phyloP scores from a whole-genome alignment of 92 coral and sea anemone genomes.

The Bergia sp. region DNA sequence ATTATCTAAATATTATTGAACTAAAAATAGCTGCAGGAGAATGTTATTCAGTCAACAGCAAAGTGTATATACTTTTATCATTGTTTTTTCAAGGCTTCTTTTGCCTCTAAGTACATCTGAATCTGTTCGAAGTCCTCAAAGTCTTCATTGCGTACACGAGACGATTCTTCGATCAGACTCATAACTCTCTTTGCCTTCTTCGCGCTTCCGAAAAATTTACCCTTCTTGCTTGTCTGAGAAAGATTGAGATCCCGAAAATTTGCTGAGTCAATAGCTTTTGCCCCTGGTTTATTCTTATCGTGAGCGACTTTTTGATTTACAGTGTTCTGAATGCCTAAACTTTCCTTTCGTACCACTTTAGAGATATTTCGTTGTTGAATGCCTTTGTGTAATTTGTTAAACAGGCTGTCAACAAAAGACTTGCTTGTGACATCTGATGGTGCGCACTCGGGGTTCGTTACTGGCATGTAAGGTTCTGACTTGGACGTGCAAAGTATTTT shows the following conservation, averaged over 20 bases:
- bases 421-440: not conserved
- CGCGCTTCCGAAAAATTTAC: not conserved
- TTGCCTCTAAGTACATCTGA: conserved; percentile 50
- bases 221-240: not conserved
- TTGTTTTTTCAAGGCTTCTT: conserved; percentile 39
- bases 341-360: not conserved
- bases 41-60: no score
- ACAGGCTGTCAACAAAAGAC: not conserved
- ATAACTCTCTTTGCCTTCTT: conserved; percentile 18
- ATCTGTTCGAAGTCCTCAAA: conserved; percentile 57
- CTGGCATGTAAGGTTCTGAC: not conserved
- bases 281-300: not conserved
- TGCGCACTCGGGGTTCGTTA: not conserved
- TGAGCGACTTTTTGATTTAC: not conserved
- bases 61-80: no score
- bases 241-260: not conserved
- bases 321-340: not conserved
- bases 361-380: not conserved
- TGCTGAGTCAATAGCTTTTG: no score
- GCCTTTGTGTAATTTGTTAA: not conserved
- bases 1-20: no score
- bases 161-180: not conserved
- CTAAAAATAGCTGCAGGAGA: no score
- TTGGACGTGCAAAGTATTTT: conserved; percentile 3
- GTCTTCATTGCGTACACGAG: conserved; percentile 30